Evolutionary conservation across 2,113 vertebrate species (phyloP).

Genomic region (Girardinichthys multiradiatus): DNA sequence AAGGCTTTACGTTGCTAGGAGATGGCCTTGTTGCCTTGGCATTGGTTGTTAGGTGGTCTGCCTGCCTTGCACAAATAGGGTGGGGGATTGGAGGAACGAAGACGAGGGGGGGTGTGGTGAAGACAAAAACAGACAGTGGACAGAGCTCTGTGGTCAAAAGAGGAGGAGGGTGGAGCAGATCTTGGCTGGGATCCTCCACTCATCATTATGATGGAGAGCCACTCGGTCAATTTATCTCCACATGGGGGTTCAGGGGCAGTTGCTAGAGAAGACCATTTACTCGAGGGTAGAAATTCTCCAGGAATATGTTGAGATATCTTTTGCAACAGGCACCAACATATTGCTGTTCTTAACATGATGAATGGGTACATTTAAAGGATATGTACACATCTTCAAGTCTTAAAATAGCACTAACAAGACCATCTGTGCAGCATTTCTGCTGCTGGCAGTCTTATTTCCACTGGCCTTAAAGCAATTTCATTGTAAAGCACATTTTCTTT

Average conservation of each 20-base stretch:
- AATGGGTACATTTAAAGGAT: not conserved
- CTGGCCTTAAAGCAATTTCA: too few relatives aligned
- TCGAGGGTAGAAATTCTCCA: not conserved
- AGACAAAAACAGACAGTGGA: constrained; percentile 53
- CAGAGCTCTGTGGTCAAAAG: constrained; percentile 48
- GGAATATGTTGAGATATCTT: not conserved
- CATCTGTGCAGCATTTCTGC: not conserved
- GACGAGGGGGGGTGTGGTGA: constrained; percentile 21
- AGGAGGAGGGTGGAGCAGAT: constrained; percentile 48
- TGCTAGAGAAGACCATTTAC: not conserved
- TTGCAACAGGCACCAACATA: not conserved
- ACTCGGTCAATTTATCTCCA: constrained; percentile 7
- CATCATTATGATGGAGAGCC: constrained; percentile 20
- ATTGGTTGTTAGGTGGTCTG: constrained; percentile 80
- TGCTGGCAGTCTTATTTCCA: not conserved
- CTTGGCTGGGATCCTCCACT: constrained; percentile 37
- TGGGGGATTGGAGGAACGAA: constrained; percentile 22
- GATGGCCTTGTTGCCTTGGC: constrained; percentile 83
- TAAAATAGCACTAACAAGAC: not conserved
- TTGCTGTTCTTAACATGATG: not conserved
- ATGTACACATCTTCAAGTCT: not conserved
- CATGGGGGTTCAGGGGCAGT: not conserved
- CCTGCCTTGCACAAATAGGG: constrained; percentile 45
- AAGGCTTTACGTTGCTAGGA: constrained; percentile 82
- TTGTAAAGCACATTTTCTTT: not conserved